Evolutionary conservation across 2,113 vertebrate genomes (phyloP).

Genomic region (Nothocercus julius): DNA sequence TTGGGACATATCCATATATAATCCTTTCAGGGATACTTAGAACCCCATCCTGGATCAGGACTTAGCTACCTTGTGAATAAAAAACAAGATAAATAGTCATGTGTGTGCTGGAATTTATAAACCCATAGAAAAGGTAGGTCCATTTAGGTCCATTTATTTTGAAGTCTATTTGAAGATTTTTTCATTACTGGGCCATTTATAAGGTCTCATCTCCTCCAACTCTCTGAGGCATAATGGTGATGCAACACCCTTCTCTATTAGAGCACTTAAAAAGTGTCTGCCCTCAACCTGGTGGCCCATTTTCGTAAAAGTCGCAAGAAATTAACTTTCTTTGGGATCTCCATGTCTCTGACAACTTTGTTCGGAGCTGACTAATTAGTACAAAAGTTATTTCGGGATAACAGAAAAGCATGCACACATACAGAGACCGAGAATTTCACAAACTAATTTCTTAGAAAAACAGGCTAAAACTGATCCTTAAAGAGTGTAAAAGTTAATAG

Average conservation of each 20-base stretch:
- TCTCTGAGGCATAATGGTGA: background rate
- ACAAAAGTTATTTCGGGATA: background rate
- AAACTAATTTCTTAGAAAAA: background rate
- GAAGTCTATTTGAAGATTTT: background rate
- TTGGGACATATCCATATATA: background rate
- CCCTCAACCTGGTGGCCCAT: background rate
- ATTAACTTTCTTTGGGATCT: background rate
- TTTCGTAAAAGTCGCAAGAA: background rate
- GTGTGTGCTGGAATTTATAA: background rate
- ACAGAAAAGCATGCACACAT: background rate
- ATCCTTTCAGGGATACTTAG: background rate
- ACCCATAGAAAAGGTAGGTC: background rate
- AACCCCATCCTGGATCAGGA: background rate
- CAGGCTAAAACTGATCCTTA: background rate
- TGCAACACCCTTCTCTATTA: background rate
- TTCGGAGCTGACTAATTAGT: background rate
- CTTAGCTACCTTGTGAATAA: background rate
- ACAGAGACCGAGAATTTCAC: background rate
- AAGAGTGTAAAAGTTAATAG: background rate
- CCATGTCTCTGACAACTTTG: background rate
- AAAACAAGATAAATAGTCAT: background rate
- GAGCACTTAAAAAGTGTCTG: background rate
- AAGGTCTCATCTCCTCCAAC: background rate
- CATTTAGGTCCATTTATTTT: background rate
- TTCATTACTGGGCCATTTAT: background rate